Evolutionary conservation across 2,113 vertebrate species (phyloP), one percentile per base, ranked within the genome.

Genomic region (Tachuris rubrigastra): DNA sequence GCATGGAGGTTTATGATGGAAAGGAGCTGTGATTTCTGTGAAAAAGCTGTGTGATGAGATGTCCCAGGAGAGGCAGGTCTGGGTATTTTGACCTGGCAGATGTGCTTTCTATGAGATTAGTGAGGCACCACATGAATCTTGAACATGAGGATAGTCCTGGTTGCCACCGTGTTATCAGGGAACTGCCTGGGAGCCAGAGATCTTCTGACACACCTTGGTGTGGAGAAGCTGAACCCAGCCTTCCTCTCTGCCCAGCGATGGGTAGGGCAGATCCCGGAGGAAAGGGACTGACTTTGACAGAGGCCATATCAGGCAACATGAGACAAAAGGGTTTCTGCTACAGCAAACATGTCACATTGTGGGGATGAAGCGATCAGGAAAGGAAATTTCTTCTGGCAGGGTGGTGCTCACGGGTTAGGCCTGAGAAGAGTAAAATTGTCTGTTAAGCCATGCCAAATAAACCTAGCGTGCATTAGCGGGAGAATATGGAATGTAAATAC

Each of bases 401-500:
- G 52, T 17, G n/a, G 14, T 6, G 28, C 68, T 85, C 66, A 68
- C 0, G 15, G 31, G 31, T 82, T 87, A 89, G 77, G 58, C 69
- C 53, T 0, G 2, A 92, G 62, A 81, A n/a, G 65, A 62, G 62
- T n/a, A 77, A 68, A 94, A 58, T 39, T 80, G 68, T 59, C 82
- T 60, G 28, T 90, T 86, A 91, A 95, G 53, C 62, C 77, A 76
- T 79, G 86, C 80, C 73, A 69, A 91, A 78, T 90, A 96, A 93
- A 76, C 86, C 66, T 81, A 28, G 69, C 56, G 82, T 73, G 78
- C 93, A 89, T 89, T 92, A 90, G 84, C 0, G 20, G 88, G 62
- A 89, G 84, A 72, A 87, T 69, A 87, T 66, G 88, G 96, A 94
- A 96, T 95, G 90, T 89, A 96, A 96, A 97, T 96, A 81, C 80